A percentile compares a stretch with the other conserved stretches of the same genome.
These are phyloP conservation scores for Phaedon cochleariae DNA, from an alignment of 2,888 invertebrate species.

Conservation along the genomic window DNA sequence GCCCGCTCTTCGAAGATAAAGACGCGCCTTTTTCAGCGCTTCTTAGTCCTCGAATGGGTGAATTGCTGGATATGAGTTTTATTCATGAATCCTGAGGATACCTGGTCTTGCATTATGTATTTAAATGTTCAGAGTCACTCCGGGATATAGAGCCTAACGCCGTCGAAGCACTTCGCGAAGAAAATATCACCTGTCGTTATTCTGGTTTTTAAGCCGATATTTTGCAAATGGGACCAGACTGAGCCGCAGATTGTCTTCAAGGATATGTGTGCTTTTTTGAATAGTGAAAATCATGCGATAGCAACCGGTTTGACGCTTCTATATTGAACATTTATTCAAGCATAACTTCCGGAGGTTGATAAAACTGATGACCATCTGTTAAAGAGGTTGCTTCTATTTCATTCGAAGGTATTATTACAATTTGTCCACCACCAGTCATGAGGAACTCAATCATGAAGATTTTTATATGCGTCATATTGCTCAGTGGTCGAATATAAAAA, in stretches of 20 bases:
- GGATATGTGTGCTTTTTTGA: conserved; percentile 21
- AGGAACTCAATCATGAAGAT: no score
- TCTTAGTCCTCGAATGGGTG: conserved; percentile 37
- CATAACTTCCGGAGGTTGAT: no score
- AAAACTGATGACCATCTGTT: no score
- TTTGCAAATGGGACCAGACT: conserved; percentile 24
- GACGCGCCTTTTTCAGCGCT: conserved; percentile 38
- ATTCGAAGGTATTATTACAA: no score
- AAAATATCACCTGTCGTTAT: conserved; percentile 40
- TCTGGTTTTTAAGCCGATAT: conserved; percentile 33
- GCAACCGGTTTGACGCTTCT: neutral
- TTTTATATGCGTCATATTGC: no score
- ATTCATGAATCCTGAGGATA: conserved; percentile 55
- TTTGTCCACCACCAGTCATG: no score
- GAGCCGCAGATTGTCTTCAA: neutral
- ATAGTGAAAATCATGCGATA: no score
- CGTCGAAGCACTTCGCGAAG: conserved; percentile 39
- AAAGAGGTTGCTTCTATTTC: no score
- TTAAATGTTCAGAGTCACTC: conserved; percentile 54
- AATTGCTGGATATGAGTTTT: conserved; percentile 45
- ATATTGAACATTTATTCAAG: neutral
- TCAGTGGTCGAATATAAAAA: no score
- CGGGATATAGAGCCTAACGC: conserved; percentile 38
- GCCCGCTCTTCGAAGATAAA: conserved; percentile 35
- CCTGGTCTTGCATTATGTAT: conserved; percentile 57